Evolutionary conservation across 2,113 vertebrate genomes (phyloP).

Genomic region (Lutjanus erythropterus): DNA sequence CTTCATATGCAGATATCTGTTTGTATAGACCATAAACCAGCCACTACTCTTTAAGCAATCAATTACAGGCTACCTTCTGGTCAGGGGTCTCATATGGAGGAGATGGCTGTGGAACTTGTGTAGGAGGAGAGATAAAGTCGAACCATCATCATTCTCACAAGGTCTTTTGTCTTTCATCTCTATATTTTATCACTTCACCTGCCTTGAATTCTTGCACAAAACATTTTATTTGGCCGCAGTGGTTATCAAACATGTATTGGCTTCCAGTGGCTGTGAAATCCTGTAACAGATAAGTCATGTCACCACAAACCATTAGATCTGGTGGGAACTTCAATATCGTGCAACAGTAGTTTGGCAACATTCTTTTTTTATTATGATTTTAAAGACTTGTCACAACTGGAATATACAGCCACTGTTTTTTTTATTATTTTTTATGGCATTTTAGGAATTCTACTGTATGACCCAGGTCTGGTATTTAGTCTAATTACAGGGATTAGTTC

Average conservation of each 20-base stretch:
- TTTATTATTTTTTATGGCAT: slow-evolving; percentile 1
- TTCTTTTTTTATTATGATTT: too few species aligned
- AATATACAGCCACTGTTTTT: too few species aligned
- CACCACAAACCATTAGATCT: background rate
- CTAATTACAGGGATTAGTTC: slow-evolving; percentile 22
- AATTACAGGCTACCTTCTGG: background rate
- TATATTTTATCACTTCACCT: background rate
- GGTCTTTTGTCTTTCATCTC: background rate
- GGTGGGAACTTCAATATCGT: too few species aligned
- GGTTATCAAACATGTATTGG: background rate
- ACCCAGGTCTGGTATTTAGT: slow-evolving; percentile 17
- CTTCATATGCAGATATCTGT: too few species aligned
- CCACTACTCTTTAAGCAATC: background rate
- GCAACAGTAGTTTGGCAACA: too few species aligned
- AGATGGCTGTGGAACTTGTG: background rate
- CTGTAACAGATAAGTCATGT: background rate
- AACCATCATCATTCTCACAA: background rate
- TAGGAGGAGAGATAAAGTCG: background rate
- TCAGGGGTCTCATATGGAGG: background rate
- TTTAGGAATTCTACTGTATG: slow-evolving; percentile 5
- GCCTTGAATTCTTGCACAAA: background rate
- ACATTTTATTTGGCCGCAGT: background rate
- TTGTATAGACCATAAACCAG: too few species aligned
- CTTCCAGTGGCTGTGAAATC: background rate
- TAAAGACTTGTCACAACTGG: too few species aligned